Base-by-base conservation (phyloP, 2,888 invertebrate species). In the Cryptus armator region DNA sequence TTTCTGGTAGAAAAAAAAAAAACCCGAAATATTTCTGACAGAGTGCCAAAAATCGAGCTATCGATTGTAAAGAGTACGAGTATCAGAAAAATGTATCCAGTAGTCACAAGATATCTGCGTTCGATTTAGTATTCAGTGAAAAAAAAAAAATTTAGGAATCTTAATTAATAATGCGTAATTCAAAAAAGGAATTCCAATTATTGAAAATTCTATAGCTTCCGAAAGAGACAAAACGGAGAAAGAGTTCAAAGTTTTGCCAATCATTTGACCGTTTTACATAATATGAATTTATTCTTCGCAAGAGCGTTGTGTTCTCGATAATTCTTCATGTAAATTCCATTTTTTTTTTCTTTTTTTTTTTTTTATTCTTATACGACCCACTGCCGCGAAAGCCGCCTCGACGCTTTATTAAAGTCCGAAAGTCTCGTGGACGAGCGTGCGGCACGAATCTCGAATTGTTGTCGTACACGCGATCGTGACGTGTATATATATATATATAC, bases 341-440 rank as follows among this genome's bases (percentile, higher is more conserved):
- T 16, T 48, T 64, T 19, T 24, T 10, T 10, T 56, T 16, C 19
- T 56, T 56, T 19, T 19, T 19, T 53, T 0, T 10, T 16, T 19
- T 19, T 44, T 7, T 53, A 9, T 74, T 48, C 64, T 74, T 74
- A 64, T 75, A 64, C 75, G 75, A 75, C 75, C 74, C 64, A 74
- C 62, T 72, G 59, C 43, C 71, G 71, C 32, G 53, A 16, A 24
- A 53, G 19, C 53, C 53, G 19, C 53, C 72, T 7, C 24, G 4
- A 32, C 43, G 37, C 43, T 72, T 16, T 44, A 72, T 72, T 43
- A n/a, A 62, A 59, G 72, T 75, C 19, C 75, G 75, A 75, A 64
- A 75, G 48, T 51, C 64, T 51, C 64, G 62, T 32, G 74, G 29
- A 29, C 29, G 46, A 46, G 74, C 64, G 74, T 64, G 74, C 62